These are phyloP conservation scores for Gobiocypris rarus DNA, from an alignment of 2,113 vertebrate genomes.

Conservation along the genomic window DNA sequence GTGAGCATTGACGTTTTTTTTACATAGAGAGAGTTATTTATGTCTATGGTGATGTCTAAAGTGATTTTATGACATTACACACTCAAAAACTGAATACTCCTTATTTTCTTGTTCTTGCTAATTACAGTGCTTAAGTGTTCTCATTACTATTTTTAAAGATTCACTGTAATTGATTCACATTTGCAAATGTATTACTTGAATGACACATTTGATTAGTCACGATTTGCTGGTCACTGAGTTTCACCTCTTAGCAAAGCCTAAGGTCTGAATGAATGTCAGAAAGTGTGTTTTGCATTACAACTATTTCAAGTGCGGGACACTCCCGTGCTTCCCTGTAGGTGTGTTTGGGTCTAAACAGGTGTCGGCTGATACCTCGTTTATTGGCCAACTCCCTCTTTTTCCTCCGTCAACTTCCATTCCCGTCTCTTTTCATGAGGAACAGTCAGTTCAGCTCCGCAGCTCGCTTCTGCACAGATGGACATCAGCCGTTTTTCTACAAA, in stretches of 20 bases:
- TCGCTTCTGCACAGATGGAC: not conserved
- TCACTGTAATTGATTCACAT: not conserved
- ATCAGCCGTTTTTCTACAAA: slow-evolving; percentile 13
- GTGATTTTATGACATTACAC: not conserved
- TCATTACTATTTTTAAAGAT: not conserved
- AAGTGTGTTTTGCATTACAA: slow-evolving; percentile 7
- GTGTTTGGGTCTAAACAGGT: not conserved
- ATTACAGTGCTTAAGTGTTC: not conserved
- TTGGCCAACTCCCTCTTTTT: not conserved
- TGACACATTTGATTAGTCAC: not conserved
- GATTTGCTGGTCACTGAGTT: not conserved
- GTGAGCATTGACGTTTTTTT: not conserved
- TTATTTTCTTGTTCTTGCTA: not conserved
- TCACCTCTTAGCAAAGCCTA: not conserved
- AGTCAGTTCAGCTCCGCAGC: not conserved
- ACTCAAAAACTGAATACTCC: not conserved
- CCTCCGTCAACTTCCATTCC: not conserved
- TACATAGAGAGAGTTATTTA: not conserved
- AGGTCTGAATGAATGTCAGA: not conserved
- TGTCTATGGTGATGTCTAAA: not conserved
- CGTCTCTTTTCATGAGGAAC: not conserved
- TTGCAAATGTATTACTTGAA: not conserved
- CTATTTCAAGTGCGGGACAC: not conserved
- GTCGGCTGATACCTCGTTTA: slow-evolving; percentile 31
- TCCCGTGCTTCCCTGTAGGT: not conserved